Base-by-base conservation (phyloP, 1,140 invertebrate species). In the Diplogasteroides magnus region DNA sequence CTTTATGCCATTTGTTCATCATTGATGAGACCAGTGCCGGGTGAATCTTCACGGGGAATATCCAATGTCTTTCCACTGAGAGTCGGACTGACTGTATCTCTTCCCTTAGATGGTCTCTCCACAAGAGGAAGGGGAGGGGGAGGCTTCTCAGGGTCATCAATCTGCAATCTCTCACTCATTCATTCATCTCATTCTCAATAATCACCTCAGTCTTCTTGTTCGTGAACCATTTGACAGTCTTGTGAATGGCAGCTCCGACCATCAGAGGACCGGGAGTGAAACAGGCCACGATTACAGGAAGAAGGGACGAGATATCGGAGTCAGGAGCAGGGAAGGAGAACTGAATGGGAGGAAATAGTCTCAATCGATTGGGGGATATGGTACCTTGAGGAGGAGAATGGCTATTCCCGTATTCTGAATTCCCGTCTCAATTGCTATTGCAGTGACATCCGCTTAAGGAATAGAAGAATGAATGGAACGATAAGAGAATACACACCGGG, bases 371-470 rank as follows among this genome's bases (percentile, higher is more conserved):
- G 15, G 0, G 15, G 55, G 15, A 56, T 56, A 23, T 56, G 55
- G 0, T 15, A 80, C 79, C 64, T 78, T 76, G n/a, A 94, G 84
- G 64, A 96, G 84, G 80, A 93, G 90, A 76, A 95, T 93, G 0
- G 91, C 87, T 73, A 95, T 91, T 25, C 93, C 93, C 0, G 93
- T 94, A 84, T 97, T 96, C 84, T 96, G 93, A 64, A 96, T 89
- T 56, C 93, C 93, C 19, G 92, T 93, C 86, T 97, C 93, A 69
- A 96, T 90, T 3, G 90, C 89, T 76, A 97, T 93, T 1, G 93
- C 91, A 1, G 93, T 84, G 6, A 89, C 85, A 78, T 95, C 72
- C 27, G 69, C n/a, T n/a, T n/a, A n/a, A n/a, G n/a, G n/a, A n/a
- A n/a, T n/a, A n/a, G n/a, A n/a, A n/a, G n/a, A n/a, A n/a, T n/a